Evolutionary conservation across 2,888 invertebrate species (phyloP), one percentile per base, ranked within the genome.

Genomic region (Melanotus villosus): DNA sequence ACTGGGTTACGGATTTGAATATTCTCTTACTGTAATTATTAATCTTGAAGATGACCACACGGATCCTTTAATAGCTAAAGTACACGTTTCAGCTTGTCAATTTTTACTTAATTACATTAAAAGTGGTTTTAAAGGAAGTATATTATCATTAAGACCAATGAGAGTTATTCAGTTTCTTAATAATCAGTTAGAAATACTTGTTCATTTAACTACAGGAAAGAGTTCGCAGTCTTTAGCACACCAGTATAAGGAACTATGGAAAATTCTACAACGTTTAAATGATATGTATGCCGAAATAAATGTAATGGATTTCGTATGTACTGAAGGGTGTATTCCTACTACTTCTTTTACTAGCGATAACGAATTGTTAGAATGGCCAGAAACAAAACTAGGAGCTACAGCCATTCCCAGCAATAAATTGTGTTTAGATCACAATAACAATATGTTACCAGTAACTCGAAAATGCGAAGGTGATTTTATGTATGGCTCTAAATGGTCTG

Each of bases 391-490:
- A 16, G 88, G 88, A 0, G 85, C 86, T 54, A 84, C 86, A 23
- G 83, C 86, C 0, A 86, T 88, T 1, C 87, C 89, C 1, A 23
- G n/a, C 1, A 84, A 82, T 34, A 85, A 87, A 71, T 85, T 90
- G 65, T 90, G 90, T 73, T 81, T 90, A 58, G 86, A 88, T 80
- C 75, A 79, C 5, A 87, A 88, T 75, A 89, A 89, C 1, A 45
- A 60, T 23, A 34, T 32, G 34, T 81, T 89, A 68, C 89, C 90
- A 3, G 86, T 89, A 1, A 87, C 85, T 30, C 84, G 89, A 70
- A 82, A 80, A 57, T 90, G 90, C 75, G 58, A 76, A 3, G 90
- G 90, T 1, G 85, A 88, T 45, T 90, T 89, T 76, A 77, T 87
- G 5, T 73, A 83, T 2, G 90, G 90, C n/a, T 87, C 87, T 21